Base-by-base conservation (phyloP, 53 echinoderm and acorn worm species). In the Actinopyga echinites region DNA sequence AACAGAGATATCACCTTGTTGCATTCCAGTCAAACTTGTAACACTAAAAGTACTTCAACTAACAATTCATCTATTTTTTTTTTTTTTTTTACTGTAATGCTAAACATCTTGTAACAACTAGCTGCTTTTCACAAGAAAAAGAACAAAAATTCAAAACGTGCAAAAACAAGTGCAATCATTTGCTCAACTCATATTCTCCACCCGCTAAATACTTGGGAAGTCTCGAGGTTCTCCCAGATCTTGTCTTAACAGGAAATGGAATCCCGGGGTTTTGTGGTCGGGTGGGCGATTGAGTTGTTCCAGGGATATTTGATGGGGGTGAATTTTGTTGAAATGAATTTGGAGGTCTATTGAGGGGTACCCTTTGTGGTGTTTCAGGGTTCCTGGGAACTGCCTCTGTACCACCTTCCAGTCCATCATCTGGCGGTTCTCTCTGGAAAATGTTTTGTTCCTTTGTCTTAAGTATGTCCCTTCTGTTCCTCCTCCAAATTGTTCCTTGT, bases 401-500 rank as follows among this genome's bases (percentile, higher is more conserved):
- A 35, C 11, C 20, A 30, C 33, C 68, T 11, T 68, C 68, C 68
- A 68, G 9, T 3, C 32, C 54, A 71, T 71, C 35, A 34, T 71
- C 40, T 30, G 75, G 75, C 9, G 75, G 75, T 44, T 75, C 49
- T 43, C 75, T 75, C 15, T 75, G 45, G 54, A 45, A 75, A 21
- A 75, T 75, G 75, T 75, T 44, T 12, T 53, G 6, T 23, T 75
- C 75, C 11, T 44, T 75, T 75, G 75, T 44, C 25, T 31, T 42
- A 8, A 75, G 75, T 43, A 75, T 43, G 49, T 75, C 75, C 23
- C 75, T 44, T 75, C 75, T 75, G 75, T 75, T 75, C 13, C 75
- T 13, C 22, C 75, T 75, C 75, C 75, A 75, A 13, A 75, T n/a
- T 43, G 45, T 49, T 45, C 75, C 75, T 45, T 75, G 44, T 24